A percentile compares a stretch with the other conserved stretches of the same genome.
Evolutionary conservation across 2,888 invertebrate species (phyloP).

Genomic region (Zygothrica quintamaculata): DNA sequence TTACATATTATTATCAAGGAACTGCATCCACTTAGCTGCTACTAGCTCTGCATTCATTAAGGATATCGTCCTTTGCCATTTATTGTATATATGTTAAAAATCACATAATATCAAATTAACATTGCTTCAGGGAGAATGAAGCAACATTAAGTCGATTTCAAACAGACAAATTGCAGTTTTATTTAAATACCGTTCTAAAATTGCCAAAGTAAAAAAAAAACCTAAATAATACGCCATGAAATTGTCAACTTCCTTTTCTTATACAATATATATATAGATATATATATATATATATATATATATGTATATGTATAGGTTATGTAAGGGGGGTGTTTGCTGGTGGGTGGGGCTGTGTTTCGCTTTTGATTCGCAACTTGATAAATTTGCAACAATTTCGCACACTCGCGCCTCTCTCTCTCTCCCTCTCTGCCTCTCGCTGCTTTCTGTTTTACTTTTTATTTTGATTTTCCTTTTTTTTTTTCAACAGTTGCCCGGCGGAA

Average conservation of each 20-base stretch:
- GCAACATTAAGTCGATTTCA: neutral
- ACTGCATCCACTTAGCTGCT: no score
- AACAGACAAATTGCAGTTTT: slow-evolving; percentile 81
- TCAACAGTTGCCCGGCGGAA: slow-evolving; percentile 52
- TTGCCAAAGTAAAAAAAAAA: slow-evolving; percentile 75
- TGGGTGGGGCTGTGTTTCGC: slow-evolving; percentile 16
- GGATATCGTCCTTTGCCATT: no score
- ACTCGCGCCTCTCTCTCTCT: slow-evolving; percentile 66
- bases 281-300: neutral
- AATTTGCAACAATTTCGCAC: slow-evolving; percentile 82
- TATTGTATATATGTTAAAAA: slow-evolving; percentile 57
- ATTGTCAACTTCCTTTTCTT: slow-evolving; percentile 61
- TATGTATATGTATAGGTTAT: neutral
- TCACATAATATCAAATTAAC: slow-evolving; percentile 71
- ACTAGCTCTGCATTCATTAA: no score
- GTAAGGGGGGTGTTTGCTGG: neutral
- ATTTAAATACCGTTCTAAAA: slow-evolving; percentile 78
- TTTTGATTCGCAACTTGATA: slow-evolving; percentile 78
- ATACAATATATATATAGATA: neutral
- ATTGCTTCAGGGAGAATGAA: slow-evolving; percentile 28
- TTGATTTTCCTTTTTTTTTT: slow-evolving; percentile 22
- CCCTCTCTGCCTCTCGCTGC: slow-evolving; percentile 15
- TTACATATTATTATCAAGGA: no score
- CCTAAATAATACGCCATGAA: slow-evolving; percentile 82
- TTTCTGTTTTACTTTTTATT: slow-evolving; percentile 21